Conservation (phyloP, 2,888 invertebrate genomes). For the Ferrisia virgata region DNA sequence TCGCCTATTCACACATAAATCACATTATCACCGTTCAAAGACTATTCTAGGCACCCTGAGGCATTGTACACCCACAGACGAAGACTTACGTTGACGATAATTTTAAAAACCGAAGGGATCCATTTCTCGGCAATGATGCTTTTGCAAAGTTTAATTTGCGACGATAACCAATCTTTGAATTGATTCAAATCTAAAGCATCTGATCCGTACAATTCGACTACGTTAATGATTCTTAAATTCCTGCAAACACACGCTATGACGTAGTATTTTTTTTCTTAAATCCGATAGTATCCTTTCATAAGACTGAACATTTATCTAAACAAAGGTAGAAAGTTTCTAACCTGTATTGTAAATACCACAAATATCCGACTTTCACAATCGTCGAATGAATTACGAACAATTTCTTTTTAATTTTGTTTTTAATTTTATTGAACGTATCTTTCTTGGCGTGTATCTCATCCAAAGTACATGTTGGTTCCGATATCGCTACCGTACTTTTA, state of each 20-base stretch:
- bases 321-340: background rate
- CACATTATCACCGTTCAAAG: background rate
- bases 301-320: background rate
- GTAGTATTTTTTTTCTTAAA: too few species aligned
- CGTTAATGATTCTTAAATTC: conserved; percentile 13
- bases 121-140: conserved; percentile 12
- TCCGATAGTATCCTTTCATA: background rate
- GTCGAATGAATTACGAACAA: conserved; percentile 33
- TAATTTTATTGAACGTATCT: background rate
- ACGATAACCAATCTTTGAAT: conserved; percentile 20
- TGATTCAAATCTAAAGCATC: conserved; percentile 34
- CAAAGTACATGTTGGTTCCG: background rate
- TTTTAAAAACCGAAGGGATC: conserved; percentile 41
- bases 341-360: conserved; percentile 42
- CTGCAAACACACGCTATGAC: background rate
- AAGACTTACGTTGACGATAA: conserved; percentile 24
- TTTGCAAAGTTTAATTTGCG: conserved; percentile 23
- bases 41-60: background rate
- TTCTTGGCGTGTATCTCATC: background rate
- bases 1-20: background rate
- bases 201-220: background rate
- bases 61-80: background rate
- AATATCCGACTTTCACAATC: conserved; percentile 8
- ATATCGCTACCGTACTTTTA: background rate
- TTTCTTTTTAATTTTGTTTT: background rate